A percentile compares a stretch with the other conserved stretches of the same genome.
Evolutionary conservation across 2,113 vertebrate species (phyloP).

Genomic region (Dasyprocta punctata): DNA sequence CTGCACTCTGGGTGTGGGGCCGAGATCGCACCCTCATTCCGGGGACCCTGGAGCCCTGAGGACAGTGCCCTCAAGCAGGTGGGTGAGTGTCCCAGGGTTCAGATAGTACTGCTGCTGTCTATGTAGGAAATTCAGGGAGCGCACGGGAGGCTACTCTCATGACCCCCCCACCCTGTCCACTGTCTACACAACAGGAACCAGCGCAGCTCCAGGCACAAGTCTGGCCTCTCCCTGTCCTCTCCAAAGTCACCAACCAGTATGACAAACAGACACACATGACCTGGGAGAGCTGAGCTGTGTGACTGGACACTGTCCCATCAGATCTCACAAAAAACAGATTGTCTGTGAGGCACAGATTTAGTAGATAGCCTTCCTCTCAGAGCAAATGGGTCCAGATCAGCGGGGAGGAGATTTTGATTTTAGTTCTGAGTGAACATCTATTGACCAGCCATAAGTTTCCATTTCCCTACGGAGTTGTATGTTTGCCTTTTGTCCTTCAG

Average conservation of each 20-base stretch:
- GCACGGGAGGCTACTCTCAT: not conserved
- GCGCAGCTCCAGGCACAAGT: not conserved
- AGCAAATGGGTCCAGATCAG: not conserved
- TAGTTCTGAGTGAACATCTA: not conserved
- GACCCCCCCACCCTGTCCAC: not conserved
- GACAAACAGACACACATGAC: not conserved
- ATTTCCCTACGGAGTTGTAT: not conserved
- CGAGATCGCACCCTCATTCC: not conserved
- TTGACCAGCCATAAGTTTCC: not conserved
- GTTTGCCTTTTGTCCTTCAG: not conserved
- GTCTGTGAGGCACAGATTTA: not conserved
- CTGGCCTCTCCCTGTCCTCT: not conserved
- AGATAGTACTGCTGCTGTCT: not conserved
- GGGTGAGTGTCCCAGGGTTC: not conserved
- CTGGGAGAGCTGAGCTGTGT: not conserved
- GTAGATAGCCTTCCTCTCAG: not conserved
- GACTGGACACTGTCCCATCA: not conserved
- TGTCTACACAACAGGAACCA: not conserved
- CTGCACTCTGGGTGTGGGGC: not conserved
- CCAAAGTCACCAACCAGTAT: not conserved
- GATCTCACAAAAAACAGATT: not conserved
- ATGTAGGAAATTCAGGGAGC: not conserved
- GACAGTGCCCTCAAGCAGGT: not conserved
- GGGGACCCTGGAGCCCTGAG: not conserved
- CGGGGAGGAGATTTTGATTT: not conserved